Evolutionary conservation across 2,888 invertebrate genomes (phyloP).

Genomic region (Vesta saturnalis): DNA sequence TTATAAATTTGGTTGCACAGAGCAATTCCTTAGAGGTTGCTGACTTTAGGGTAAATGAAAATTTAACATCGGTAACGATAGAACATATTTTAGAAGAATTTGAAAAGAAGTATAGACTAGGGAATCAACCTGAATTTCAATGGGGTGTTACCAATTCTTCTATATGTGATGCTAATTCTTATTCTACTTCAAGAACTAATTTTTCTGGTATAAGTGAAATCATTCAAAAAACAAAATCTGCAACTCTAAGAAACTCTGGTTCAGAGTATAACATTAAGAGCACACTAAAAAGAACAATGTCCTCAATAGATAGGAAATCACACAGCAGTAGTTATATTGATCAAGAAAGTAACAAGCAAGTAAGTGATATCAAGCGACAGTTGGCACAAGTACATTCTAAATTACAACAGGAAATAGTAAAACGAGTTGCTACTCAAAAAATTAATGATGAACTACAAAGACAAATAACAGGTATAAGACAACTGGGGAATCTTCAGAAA

Average conservation of each 20-base stretch:
- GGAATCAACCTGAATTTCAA: conserved; percentile 53
- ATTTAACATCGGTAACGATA: conserved; percentile 49
- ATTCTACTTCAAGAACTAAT: conserved; percentile 29
- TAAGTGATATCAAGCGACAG: conserved; percentile 31
- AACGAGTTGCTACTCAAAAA: conserved; percentile 71
- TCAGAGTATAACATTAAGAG: background rate
- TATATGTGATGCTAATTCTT: conserved; percentile 16
- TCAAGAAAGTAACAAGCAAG: conserved; percentile 24
- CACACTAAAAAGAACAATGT: conserved; percentile 37
- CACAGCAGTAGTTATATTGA: background rate
- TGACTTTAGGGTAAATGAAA: conserved; percentile 72
- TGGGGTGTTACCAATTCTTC: conserved; percentile 55
- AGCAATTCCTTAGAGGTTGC: conserved; percentile 75
- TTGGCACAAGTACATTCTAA: conserved; percentile 65
- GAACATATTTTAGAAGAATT: conserved; percentile 55
- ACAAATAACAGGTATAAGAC: conserved; percentile 62
- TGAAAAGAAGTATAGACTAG: conserved; percentile 52
- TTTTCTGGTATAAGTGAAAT: conserved; percentile 23
- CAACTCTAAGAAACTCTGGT: conserved; percentile 44
- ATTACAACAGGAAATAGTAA: conserved; percentile 69
- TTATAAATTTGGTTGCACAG: conserved; percentile 69
- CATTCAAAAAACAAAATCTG: conserved; percentile 52
- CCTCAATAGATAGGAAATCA: conserved; percentile 25
- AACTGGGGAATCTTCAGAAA: conserved; percentile 2
- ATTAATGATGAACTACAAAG: conserved; percentile 69